Base-by-base conservation (phyloP, 37 sponge, comb jelly and placozoan genomes). In the Beroe ovata region DNA sequence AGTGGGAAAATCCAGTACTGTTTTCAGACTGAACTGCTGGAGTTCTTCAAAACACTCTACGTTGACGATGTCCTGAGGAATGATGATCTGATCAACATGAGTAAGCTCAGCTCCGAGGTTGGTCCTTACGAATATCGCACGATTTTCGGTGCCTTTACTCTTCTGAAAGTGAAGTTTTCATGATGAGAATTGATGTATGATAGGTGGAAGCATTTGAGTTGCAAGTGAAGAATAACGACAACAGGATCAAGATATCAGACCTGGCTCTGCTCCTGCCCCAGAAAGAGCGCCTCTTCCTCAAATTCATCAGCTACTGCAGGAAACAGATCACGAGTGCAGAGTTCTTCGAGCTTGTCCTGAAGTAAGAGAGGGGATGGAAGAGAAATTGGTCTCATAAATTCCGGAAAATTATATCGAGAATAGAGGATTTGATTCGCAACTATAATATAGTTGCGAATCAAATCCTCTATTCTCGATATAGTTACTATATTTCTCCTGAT, bases 191-290 rank as follows among this genome's bases (percentile, higher is more conserved):
- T n/a, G n/a, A n/a, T n/a, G n/a, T n/a, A n/a, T 63, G 38, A 28
- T 54, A 77, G 84, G 84, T 77, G 25, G 84, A 77, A 77, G 84
- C 84, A 41, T 77, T 77, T 40, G 84, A 77, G 47, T 40, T 77
- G 22, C 84, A 77, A 35, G 33, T 77, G 14, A 38, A 40, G 84
- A 77, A 77, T 36, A 77, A 77, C 47, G 84, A 77, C 84, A 77
- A 77, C 84, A 39, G 84, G 84, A 77, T 77, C 23, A 39, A 42
- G 42, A 77, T 77, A 11, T 77, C 84, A 77, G 84, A 77, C 33
- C 54, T 77, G 54, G 84, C 84, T 40, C 47, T 77, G 23, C 84
- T 77, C 21, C 84, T 77, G 0, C 84, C 84, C 8, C 84, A 77
- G 47, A 77, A 77, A 26, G 84, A 77, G 25, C 41, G 84, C 1